A percentile compares a stretch with the other conserved stretches of the same genome.
phyloP scores from a whole-genome alignment of 2,797 vertebrate genomes.

The Halcyon chelicuti region DNA sequence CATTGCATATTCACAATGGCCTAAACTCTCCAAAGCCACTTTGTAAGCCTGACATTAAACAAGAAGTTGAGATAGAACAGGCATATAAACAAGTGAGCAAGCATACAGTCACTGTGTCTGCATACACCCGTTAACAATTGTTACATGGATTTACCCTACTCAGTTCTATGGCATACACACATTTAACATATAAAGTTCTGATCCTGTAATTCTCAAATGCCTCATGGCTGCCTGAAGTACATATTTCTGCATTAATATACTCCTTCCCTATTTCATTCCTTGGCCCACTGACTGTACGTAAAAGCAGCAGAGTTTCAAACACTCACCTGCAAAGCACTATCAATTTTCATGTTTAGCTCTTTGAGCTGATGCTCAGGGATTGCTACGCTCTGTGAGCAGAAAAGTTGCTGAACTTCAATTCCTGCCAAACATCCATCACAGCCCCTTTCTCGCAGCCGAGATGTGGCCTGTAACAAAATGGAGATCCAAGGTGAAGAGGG shows the following conservation, averaged over 20 bases:
- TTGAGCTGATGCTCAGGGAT: slow-evolving; percentile 98
- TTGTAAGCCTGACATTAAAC: slow-evolving; percentile 88
- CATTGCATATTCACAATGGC: slow-evolving; percentile 96
- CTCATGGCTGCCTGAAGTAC: background rate
- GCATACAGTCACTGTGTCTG: background rate
- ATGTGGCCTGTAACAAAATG: slow-evolving; percentile 85
- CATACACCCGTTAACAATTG: background rate
- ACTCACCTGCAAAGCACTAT: slow-evolving; percentile 93
- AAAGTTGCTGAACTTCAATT: slow-evolving; percentile 97
- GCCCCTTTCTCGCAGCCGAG: slow-evolving; percentile 91
- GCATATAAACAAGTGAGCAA: background rate
- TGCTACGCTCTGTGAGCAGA: slow-evolving; percentile 94
- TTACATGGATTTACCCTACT: background rate
- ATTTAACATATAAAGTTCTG: background rate
- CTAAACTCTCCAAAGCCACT: slow-evolving; percentile 94
- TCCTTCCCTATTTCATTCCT: background rate
- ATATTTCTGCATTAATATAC: background rate
- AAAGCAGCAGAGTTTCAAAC: background rate
- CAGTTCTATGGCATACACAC: background rate
- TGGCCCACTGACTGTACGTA: background rate
- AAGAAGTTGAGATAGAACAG: slow-evolving; percentile 16
- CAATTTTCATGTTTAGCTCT: slow-evolving; percentile 95
- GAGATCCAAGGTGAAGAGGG: background rate
- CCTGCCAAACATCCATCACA: slow-evolving; percentile 94
- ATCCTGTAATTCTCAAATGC: background rate